These are phyloP conservation scores for Sycophila sp. DNA, from an alignment of 1,140 invertebrate genomes.

Conservation along the genomic window DNA sequence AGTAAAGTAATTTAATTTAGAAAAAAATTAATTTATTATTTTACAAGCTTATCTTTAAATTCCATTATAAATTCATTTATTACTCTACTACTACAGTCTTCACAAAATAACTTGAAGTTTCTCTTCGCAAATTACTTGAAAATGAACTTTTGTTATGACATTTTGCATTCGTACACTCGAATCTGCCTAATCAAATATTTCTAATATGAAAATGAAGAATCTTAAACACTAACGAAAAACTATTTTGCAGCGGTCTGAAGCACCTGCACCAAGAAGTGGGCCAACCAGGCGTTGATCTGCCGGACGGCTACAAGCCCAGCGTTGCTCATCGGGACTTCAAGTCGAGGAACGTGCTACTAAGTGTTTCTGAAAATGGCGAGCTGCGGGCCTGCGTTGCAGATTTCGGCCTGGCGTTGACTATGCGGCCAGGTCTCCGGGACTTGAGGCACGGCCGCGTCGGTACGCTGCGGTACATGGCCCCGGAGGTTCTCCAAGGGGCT, in stretches of 20 bases:
- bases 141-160: background rate
- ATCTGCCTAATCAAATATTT: background rate
- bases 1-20: too few species aligned
- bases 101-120: background rate
- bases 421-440: background rate
- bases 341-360: slow-evolving; percentile 1
- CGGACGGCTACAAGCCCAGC: background rate
- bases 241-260: background rate
- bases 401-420: background rate
- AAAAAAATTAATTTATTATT: too few species aligned
- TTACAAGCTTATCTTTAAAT: too few species aligned
- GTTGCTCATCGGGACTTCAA: slow-evolving; percentile 15
- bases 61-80: too few species aligned
- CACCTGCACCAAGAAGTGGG: background rate
- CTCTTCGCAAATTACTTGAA: background rate
- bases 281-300: background rate
- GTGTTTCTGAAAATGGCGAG: too few species aligned
- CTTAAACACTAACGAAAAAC: background rate
- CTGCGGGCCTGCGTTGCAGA: background rate
- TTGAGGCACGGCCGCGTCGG: slow-evolving; percentile 67
- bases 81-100: too few species aligned
- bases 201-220: too few species aligned
- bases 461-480: slow-evolving; percentile 92
- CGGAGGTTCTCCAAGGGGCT: slow-evolving; percentile 92
- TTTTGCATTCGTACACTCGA: background rate